Conservation (phyloP, 2,888 invertebrate genomes). For the Drosophila atroscutellata region DNA sequence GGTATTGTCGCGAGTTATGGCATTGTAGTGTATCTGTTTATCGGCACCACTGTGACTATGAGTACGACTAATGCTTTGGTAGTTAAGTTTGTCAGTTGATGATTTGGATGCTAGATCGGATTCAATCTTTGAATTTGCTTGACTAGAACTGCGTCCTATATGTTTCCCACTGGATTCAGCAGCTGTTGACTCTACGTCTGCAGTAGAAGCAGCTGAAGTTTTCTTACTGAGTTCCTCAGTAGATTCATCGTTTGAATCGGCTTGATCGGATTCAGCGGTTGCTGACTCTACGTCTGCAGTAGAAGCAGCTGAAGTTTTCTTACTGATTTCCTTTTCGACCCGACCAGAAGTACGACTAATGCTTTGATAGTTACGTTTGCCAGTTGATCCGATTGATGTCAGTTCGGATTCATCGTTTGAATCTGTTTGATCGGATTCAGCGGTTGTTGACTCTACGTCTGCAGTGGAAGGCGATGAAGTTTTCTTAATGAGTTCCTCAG, state of each 20-base stretch:
- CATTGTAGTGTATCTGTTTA: slow-evolving; percentile 65
- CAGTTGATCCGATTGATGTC: too few species aligned
- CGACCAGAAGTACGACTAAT: slow-evolving; percentile 23
- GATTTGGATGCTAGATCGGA: not conserved
- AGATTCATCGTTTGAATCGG: too few species aligned
- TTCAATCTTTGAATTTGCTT: not conserved
- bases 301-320: not conserved
- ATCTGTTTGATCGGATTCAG: not conserved
- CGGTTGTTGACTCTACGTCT: not conserved
- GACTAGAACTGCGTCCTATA: not conserved
- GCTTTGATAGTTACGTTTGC: slow-evolving; percentile 52
- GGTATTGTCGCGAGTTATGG: slow-evolving; percentile 57
- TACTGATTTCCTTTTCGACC: too few species aligned
- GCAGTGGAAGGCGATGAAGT: not conserved
- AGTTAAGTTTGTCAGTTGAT: slow-evolving; percentile 35
- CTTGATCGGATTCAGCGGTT: not conserved
- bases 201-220: not conserved
- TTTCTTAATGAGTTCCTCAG: not conserved
- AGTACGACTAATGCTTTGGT: slow-evolving; percentile 49
- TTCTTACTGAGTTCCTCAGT: not conserved
- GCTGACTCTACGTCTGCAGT: not conserved
- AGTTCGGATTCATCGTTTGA: not conserved
- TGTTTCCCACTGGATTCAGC: not conserved
- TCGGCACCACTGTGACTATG: not conserved
- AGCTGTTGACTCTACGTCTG: not conserved